Conservation (phyloP, 1,140 invertebrate species). For the Idris sp. region DNA sequence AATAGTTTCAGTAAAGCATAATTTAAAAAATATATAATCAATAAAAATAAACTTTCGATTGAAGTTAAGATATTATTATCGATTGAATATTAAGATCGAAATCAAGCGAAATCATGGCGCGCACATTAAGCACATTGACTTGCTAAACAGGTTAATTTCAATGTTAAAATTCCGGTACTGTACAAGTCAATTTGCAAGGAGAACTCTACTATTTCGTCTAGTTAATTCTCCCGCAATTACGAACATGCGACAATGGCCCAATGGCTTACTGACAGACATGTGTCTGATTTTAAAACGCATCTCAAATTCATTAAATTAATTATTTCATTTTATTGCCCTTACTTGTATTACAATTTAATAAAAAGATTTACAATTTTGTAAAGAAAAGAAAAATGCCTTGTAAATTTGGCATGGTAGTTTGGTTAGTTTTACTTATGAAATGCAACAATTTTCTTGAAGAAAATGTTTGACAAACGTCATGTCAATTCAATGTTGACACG, state of each 20-base stretch:
- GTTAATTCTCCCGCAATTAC: constrained; percentile 67
- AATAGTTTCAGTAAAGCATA: too few relatives aligned
- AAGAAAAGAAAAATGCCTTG: too few relatives aligned
- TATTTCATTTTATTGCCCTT: constrained; percentile 52
- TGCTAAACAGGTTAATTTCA: constrained; percentile 77
- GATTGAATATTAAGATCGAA: constrained; percentile 73
- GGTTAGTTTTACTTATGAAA: too few relatives aligned
- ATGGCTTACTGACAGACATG: constrained; percentile 28
- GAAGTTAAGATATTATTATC: constrained; percentile 66
- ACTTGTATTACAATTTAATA: too few relatives aligned
- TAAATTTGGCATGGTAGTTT: too few relatives aligned
- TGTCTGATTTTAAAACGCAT: constrained; percentile 38
- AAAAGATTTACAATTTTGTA: too few relatives aligned
- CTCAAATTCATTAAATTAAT: constrained; percentile 33
- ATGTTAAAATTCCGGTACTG: constrained; percentile 74
- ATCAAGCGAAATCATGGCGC: constrained; percentile 51
- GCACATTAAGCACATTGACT: constrained; percentile 74
- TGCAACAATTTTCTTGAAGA: too few relatives aligned
- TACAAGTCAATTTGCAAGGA: constrained; percentile 74
- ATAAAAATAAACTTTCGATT: too few relatives aligned
- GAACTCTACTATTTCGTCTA: constrained; percentile 65
- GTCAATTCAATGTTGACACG: too few relatives aligned
- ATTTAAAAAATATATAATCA: too few relatives aligned
- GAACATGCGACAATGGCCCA: constrained; percentile 32
- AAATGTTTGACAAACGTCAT: too few relatives aligned